phyloP scores from a whole-genome alignment of 2,113 vertebrate species.

The Oncorhynchus gorbuscha region DNA sequence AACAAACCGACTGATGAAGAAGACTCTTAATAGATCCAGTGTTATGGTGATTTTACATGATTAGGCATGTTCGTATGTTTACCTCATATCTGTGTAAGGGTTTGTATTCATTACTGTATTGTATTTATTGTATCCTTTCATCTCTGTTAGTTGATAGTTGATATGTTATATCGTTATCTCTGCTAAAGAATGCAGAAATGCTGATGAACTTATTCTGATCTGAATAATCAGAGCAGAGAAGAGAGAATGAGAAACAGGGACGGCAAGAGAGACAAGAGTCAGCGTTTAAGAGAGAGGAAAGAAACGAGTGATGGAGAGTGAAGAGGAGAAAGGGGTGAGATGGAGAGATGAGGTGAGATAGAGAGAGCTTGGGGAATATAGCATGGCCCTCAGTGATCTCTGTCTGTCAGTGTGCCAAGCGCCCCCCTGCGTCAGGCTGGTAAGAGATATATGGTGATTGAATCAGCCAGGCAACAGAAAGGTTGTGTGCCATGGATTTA shows the following conservation, averaged over 20 bases:
- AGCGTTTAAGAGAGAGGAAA: no score
- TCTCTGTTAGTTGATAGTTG: background rate
- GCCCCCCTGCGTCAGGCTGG: slow-evolving; percentile 31
- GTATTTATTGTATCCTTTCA: background rate
- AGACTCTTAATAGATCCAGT: background rate
- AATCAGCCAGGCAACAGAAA: background rate
- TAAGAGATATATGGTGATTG: background rate
- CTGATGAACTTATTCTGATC: background rate
- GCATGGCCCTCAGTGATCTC: background rate
- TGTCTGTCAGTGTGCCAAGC: slow-evolving; percentile 15
- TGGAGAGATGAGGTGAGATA: no score
- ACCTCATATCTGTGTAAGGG: no score
- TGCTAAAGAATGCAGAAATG: background rate
- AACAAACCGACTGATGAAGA: background rate
- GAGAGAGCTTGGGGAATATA: background rate
- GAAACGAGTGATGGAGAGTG: no score
- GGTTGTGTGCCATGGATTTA: background rate
- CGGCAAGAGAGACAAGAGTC: background rate
- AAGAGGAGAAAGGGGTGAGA: no score
- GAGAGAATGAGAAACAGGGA: background rate
- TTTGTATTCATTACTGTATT: background rate
- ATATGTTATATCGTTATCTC: background rate
- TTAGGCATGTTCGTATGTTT: background rate
- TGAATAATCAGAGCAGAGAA: background rate
- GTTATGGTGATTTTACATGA: background rate